Evolutionary conservation across 2,888 invertebrate species (phyloP), one percentile per base, ranked within the genome.

Genomic region (Nomada flava): DNA sequence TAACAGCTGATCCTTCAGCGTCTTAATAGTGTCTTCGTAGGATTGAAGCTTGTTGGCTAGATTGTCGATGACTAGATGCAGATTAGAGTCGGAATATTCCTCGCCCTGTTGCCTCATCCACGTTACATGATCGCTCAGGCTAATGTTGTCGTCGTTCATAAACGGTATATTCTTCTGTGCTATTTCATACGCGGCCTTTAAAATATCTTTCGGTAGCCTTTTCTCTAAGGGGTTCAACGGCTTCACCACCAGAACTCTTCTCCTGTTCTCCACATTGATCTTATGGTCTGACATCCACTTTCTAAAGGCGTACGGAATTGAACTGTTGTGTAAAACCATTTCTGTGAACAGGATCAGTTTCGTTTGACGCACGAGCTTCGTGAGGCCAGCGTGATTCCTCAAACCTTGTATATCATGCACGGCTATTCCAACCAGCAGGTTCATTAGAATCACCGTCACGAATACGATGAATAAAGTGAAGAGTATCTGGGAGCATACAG

Each of bases 291-390:
- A 92, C 89, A 94, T 90, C 90, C 94, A 91, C 52, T 93, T 93
- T 2, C 92, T 90, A 20, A 94, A 91, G 0, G 91, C 89, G 13
- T 90, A 90, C 0, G 94, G 94, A 15, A 94, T 91, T 42, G 91
- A 93, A 2, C 93, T 92, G 77, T 94, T 94, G 75, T 94, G 94
- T 15, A 94, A 84, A 0, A 94, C 93, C 90, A 94, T 92, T 80
- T 95, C 95, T 9, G 94, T 93, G 82, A 94, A 94, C 2, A 94
- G 90, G 18, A 95, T 94, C 64, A 95, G 84, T 71, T 94, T 94
- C 0, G 95, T 94, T 82, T 94, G 94, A 10, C 94, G 91, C 0
- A 94, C 94, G 2, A 94, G 90, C 82, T 94, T 94, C 0, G 94
- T 94, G 1, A 95, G 90, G 0, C 94, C 94, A 0, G 95, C 95